A percentile compares a stretch with the other conserved stretches of the same genome.
Evolutionary conservation across 2,797 vertebrate genomes (phyloP).

Genomic region (Mus caroli): DNA sequence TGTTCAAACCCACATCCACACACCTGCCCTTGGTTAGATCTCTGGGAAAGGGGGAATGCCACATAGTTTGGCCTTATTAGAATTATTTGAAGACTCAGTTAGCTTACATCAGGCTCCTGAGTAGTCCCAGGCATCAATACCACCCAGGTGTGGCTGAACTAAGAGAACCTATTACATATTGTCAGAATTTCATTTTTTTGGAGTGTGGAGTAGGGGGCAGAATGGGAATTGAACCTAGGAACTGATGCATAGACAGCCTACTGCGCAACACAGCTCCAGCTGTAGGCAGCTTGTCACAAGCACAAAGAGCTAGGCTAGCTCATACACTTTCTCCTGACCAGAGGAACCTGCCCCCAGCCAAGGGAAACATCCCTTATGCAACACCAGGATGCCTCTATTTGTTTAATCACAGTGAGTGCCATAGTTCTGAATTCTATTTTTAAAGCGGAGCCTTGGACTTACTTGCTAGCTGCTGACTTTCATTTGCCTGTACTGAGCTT

Average conservation of each 20-base stretch:
- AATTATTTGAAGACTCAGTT: background rate
- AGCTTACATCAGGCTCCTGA: background rate
- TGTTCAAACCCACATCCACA: constrained; percentile 8
- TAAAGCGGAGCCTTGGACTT: constrained; percentile 45
- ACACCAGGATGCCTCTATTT: background rate
- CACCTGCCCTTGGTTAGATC: background rate
- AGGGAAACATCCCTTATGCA: background rate
- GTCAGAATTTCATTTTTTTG: background rate
- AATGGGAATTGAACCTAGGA: background rate
- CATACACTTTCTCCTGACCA: background rate
- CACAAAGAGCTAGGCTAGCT: background rate
- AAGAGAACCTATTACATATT: background rate
- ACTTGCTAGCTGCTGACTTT: background rate
- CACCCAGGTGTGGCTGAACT: background rate
- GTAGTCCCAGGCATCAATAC: background rate
- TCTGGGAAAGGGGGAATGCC: background rate
- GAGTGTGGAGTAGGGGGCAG: rapidly evolving
- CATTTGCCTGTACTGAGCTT: background rate
- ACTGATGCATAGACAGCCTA: background rate
- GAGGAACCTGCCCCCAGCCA: background rate
- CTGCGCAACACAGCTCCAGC: background rate
- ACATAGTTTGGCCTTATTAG: background rate
- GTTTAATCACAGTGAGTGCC: constrained; percentile 6
- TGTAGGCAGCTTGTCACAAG: background rate
- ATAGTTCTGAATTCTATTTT: constrained; percentile 48